Evolutionary conservation across 2,888 invertebrate genomes (phyloP).

Genomic region (Dichetophora obliterata): DNA sequence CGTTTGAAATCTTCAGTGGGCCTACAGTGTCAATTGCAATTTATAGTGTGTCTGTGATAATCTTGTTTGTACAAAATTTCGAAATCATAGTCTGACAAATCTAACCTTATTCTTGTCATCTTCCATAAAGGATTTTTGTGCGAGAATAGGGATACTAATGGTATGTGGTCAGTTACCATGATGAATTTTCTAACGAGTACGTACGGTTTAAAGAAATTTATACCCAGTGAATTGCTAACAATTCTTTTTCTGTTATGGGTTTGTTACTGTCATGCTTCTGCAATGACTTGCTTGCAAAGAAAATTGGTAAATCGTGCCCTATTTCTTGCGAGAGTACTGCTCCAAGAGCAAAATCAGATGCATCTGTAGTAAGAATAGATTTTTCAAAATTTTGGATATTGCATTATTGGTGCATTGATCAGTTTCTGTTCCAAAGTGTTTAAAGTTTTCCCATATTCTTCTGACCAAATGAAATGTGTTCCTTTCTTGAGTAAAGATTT

Average conservation of each 20-base stretch:
- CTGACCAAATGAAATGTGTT: no score
- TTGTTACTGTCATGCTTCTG: background rate
- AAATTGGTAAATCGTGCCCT: background rate
- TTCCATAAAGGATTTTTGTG: no score
- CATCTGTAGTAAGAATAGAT: background rate
- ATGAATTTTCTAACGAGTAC: conserved; percentile 55
- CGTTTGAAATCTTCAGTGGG: background rate
- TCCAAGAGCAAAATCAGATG: background rate
- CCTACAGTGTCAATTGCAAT: background rate
- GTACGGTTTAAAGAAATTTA: conserved; percentile 41
- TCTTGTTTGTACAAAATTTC: conserved; percentile 17
- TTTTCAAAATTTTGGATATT: background rate
- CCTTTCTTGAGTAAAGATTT: no score
- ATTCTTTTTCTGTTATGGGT: background rate
- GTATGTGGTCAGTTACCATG: conserved; percentile 57
- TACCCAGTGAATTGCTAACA: conserved; percentile 1
- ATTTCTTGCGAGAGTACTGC: background rate
- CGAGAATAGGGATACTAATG: conserved; percentile 53
- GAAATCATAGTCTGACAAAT: conserved; percentile 16
- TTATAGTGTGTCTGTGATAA: background rate
- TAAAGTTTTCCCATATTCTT: background rate
- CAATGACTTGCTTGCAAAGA: background rate
- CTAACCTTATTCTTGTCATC: conserved; percentile 6
- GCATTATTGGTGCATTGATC: background rate
- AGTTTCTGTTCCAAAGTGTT: background rate